phyloP scores from a whole-genome alignment of 2,797 vertebrate species.

The Myotis vivesi region DNA sequence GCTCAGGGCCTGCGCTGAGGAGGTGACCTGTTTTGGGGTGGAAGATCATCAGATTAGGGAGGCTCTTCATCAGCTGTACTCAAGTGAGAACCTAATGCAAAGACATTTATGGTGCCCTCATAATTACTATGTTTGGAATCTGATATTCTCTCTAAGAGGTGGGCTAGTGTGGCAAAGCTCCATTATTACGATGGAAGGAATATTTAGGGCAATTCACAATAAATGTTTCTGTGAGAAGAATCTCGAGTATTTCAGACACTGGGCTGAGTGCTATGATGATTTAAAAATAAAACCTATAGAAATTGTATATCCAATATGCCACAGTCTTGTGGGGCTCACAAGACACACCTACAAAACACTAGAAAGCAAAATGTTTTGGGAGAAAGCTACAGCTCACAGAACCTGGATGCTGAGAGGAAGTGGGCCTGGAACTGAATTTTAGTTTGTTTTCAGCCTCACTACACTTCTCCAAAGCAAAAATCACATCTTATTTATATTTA shows the following conservation, averaged over 20 bases:
- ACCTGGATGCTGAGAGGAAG: neutral
- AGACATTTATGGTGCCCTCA: neutral
- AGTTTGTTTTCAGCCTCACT: neutral
- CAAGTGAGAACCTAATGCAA: neutral
- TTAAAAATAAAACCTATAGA: neutral
- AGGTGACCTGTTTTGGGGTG: neutral
- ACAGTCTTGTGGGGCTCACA: neutral
- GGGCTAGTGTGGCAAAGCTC: neutral
- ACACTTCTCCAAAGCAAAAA: neutral
- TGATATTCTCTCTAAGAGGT: conserved; percentile 5
- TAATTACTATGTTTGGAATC: neutral
- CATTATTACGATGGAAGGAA: neutral
- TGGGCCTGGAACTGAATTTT: neutral
- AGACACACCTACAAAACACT: neutral
- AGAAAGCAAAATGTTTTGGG: neutral
- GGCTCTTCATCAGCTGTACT: neutral
- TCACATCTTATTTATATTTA: neutral
- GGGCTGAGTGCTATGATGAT: neutral
- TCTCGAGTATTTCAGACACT: neutral
- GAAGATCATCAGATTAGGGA: neutral
- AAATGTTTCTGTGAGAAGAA: neutral
- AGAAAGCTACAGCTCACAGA: neutral
- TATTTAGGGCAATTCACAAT: neutral
- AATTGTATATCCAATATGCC: neutral
- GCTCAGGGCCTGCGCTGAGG: neutral